Evolutionary conservation across 2,797 vertebrate species (phyloP), one percentile per base, ranked within the genome.

Genomic region (Poecilia picta): DNA sequence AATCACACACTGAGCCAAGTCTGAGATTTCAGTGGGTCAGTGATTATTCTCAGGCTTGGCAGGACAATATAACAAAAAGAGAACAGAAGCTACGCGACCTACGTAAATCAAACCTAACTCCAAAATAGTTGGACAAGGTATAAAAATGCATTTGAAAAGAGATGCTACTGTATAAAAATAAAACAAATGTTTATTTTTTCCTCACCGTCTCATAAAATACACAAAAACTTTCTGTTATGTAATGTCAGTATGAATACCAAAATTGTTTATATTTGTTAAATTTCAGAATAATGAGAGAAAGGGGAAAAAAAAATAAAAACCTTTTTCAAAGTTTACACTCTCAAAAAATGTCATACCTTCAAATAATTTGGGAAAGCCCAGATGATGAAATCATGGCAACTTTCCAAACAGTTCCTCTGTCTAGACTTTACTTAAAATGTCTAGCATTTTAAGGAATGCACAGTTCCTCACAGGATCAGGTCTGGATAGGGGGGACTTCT

Each of bases 1-100:
- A 28, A 77, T 82, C 74, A 78, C 68, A 82, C 31, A 49, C 72
- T 45, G 80, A 89, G 92, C 91, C 92, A 91, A 91, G 86, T 88
- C 78, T 74, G 82, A 87, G 88, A 88, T 92, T 91, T 91, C 75
- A 83, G 83, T 76, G 41, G 83, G 89, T 91, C 89, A 90, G 66
- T 84, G 87, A 53, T 57, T 36, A 31, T 74, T 82, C 81, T 78
- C 81, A 81, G 81, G 76, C 55, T 87, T 84, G 80, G 79, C 81
- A 82, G 79, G 74, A 75, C 66, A 46, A 68, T 36, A 74, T 25
- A 81, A 73, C 74, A 20, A 0, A 78, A 51, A 77, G 68, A 43
- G 75, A 73, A 47, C 46, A 70, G 83, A 89, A 28, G 75, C 53
- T 59, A 62, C 64, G 39, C 46, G 28, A 73, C 41, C 20, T 18